A percentile compares a stretch with the other conserved stretches of the same genome.
phyloP scores from a whole-genome alignment of 2,888 invertebrate species.

The Leptopilina syphax region DNA sequence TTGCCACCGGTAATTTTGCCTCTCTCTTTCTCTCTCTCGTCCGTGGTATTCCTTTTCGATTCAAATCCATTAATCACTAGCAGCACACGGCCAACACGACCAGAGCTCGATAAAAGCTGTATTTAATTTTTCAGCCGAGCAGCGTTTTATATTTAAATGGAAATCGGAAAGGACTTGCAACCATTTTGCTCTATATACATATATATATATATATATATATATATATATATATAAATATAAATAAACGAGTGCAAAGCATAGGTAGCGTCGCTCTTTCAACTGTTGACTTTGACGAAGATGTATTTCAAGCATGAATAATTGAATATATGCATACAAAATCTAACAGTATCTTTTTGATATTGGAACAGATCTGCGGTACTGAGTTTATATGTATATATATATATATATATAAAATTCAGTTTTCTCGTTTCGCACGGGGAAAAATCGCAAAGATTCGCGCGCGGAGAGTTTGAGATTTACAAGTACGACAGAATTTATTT shows the following conservation, averaged over 20 bases:
- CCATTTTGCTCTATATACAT: conserved; percentile 23
- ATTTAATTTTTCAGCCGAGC: conserved; percentile 55
- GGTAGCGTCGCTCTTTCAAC: conserved; percentile 55
- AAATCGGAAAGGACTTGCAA: conserved; percentile 53
- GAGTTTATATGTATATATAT: too few species aligned
- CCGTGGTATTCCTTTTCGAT: conserved; percentile 46
- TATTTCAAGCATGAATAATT: conserved; percentile 54
- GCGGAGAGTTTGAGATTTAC: not conserved
- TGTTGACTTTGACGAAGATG: conserved; percentile 59
- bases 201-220: conserved; percentile 6
- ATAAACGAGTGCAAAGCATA: conserved; percentile 43
- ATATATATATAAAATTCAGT: not conserved
- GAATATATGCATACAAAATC: conserved; percentile 45
- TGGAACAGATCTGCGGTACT: conserved; percentile 49
- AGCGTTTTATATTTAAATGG: conserved; percentile 56
- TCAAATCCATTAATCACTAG: conserved; percentile 58
- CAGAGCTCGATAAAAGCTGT: conserved; percentile 55
- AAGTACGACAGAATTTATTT: conserved; percentile 9
- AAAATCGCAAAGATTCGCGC: conserved; percentile 44
- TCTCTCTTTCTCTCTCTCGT: conserved; percentile 3
- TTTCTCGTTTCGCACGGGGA: conserved; percentile 42
- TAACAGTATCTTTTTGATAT: conserved; percentile 47
- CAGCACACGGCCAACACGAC: conserved; percentile 40
- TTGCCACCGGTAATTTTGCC: conserved; percentile 33
- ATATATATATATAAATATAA: conserved; percentile 22